Percentiles rank a stretch among this genome's conserved stretches.
Evolutionary conservation across 2,888 invertebrate genomes (phyloP).

Genomic region (Lucinisca nassula): DNA sequence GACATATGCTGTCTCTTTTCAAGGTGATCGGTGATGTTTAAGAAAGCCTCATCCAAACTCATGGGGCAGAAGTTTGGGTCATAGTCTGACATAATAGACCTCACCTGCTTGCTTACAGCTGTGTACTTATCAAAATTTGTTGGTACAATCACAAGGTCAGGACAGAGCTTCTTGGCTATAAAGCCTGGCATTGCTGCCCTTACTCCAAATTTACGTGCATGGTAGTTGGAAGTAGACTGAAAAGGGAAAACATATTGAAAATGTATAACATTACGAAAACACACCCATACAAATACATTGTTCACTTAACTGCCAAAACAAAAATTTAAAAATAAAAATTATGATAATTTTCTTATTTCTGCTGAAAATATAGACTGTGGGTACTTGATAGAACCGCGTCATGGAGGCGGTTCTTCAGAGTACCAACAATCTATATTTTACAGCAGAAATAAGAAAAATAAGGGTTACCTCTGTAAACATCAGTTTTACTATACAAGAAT

Average conservation of each 20-base stretch:
- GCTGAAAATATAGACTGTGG: no score
- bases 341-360: no score
- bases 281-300: no score
- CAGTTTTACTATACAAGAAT: no score
- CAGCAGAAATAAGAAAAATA: no score
- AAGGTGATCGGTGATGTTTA: constrained; percentile 89
- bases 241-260: constrained; percentile 69
- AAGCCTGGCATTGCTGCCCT: constrained; percentile 91
- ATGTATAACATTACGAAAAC: no score
- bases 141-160: constrained; percentile 89
- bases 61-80: constrained; percentile 89
- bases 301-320: no score
- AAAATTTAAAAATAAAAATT: no score
- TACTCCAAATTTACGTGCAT: constrained; percentile 90
- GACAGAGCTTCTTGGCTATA: constrained; percentile 90
- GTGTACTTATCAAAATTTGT: constrained; percentile 89
- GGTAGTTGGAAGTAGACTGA: constrained; percentile 90
- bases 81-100: constrained; percentile 89
- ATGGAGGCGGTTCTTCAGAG: no score
- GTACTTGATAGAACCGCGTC: no score
- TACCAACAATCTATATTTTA: no score
- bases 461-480: no score
- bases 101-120: constrained; percentile 87
- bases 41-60: constrained; percentile 90
- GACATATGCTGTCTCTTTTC: constrained; percentile 72